These are phyloP conservation scores for Phytoseiulus persimilis DNA, from an alignment of 2,888 invertebrate species.

Conservation along the genomic window DNA sequence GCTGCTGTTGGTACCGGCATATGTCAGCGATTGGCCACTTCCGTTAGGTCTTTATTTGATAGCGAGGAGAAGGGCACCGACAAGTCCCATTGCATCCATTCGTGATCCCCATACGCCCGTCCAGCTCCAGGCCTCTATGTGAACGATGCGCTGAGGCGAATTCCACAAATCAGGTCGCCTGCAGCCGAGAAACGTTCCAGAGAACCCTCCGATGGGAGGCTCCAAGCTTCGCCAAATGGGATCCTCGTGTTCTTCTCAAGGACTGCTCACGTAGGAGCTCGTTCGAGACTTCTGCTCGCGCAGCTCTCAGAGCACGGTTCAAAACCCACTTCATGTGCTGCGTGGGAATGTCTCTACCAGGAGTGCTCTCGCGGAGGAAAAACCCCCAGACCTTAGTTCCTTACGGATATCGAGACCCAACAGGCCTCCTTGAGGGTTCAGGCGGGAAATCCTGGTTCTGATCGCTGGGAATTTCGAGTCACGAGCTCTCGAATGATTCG, in stretches of 20 bases:
- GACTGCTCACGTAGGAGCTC: background rate
- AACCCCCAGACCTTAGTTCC: background rate
- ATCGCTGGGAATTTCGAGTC: no score
- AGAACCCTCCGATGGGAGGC: background rate
- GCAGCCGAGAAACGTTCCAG: background rate
- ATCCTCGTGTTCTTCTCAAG: background rate
- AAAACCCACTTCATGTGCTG: background rate
- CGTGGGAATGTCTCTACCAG: background rate
- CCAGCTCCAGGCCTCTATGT: background rate
- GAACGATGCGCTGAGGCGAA: background rate
- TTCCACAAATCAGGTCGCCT: background rate
- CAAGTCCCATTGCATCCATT: background rate
- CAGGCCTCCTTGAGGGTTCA: no score
- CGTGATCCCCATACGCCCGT: background rate
- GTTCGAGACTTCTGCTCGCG: background rate
- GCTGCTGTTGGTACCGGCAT: background rate
- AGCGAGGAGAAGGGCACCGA: background rate
- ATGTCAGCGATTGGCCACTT: background rate
- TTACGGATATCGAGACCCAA: background rate
- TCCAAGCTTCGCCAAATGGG: background rate
- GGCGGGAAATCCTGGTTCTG: no score
- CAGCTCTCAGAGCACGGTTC: background rate
- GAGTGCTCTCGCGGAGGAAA: background rate
- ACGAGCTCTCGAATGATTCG: no score
- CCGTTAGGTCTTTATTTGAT: background rate